Evolutionary conservation across 2,113 vertebrate genomes (phyloP).

Genomic region (Elanoides forficatus): DNA sequence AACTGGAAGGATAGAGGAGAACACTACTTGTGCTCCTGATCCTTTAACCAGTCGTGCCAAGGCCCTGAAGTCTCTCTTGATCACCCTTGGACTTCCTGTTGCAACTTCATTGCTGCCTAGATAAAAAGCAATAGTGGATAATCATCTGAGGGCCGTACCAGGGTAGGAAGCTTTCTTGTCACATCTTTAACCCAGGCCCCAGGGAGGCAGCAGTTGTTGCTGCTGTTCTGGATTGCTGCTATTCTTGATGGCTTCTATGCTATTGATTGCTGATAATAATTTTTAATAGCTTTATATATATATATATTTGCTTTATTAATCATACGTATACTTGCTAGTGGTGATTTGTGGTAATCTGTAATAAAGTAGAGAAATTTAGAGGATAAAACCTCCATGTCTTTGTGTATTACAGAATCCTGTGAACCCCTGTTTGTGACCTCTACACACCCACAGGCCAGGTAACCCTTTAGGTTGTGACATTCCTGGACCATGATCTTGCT

Average conservation of each 20-base stretch:
- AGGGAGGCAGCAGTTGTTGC: too few relatives aligned
- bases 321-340: neutral
- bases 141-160: too few relatives aligned
- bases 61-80: too few relatives aligned
- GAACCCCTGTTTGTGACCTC: neutral
- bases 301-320: neutral
- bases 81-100: too few relatives aligned
- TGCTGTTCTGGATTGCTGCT: neutral
- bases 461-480: neutral
- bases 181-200: too few relatives aligned
- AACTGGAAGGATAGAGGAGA: too few relatives aligned
- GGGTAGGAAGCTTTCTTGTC: too few relatives aligned
- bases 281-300: neutral
- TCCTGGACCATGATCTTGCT: neutral
- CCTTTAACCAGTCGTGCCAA: too few relatives aligned
- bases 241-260: neutral
- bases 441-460: neutral
- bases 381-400: neutral
- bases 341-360: neutral
- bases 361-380: neutral
- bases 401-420: neutral
- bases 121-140: too few relatives aligned
- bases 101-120: too few relatives aligned
- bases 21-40: too few relatives aligned
- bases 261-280: neutral